Conservation (phyloP, 2,888 invertebrate genomes). For the Tinea pellionella region DNA sequence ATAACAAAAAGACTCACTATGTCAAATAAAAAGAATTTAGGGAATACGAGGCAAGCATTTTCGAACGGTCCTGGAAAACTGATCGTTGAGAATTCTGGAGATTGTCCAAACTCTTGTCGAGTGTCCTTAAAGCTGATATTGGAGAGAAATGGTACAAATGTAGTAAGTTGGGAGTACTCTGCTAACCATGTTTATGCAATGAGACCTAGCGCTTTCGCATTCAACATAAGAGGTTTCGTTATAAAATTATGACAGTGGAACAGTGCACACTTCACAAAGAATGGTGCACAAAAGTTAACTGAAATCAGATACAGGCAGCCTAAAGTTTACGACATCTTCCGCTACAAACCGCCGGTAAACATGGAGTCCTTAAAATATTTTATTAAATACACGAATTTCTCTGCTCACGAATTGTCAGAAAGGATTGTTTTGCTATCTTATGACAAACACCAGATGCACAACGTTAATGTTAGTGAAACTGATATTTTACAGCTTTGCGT, state of each 20-base stretch:
- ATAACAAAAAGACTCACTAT: constrained; percentile 58
- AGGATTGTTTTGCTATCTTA: constrained; percentile 83
- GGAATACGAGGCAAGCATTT: constrained; percentile 68
- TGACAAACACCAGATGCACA: constrained; percentile 78
- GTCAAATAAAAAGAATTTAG: constrained; percentile 68
- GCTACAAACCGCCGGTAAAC: constrained; percentile 44
- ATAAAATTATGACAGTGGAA: constrained; percentile 88
- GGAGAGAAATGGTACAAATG: constrained; percentile 62
- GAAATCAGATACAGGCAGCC: constrained; percentile 40
- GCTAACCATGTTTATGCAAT: constrained; percentile 77
- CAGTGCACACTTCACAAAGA: constrained; percentile 59
- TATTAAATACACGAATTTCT: constrained; percentile 56
- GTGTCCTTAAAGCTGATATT: constrained; percentile 71
- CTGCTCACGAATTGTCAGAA: constrained; percentile 74
- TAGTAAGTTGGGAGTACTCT: constrained; percentile 71
- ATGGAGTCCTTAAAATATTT: constrained; percentile 52
- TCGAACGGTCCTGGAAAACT: constrained; percentile 73
- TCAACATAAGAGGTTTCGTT: constrained; percentile 78
- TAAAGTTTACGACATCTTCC: constrained; percentile 35
- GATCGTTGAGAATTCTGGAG: constrained; percentile 77
- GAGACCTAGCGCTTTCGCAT: constrained; percentile 76
- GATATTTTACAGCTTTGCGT: constrained; percentile 80
- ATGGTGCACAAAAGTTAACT: constrained; percentile 58
- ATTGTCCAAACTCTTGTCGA: constrained; percentile 76
- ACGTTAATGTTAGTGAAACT: constrained; percentile 83